A percentile compares a stretch with the other conserved stretches of the same genome.
These are phyloP conservation scores for Tadarida brasiliensis DNA, from an alignment of 2,797 vertebrate species.

Conservation along the genomic window DNA sequence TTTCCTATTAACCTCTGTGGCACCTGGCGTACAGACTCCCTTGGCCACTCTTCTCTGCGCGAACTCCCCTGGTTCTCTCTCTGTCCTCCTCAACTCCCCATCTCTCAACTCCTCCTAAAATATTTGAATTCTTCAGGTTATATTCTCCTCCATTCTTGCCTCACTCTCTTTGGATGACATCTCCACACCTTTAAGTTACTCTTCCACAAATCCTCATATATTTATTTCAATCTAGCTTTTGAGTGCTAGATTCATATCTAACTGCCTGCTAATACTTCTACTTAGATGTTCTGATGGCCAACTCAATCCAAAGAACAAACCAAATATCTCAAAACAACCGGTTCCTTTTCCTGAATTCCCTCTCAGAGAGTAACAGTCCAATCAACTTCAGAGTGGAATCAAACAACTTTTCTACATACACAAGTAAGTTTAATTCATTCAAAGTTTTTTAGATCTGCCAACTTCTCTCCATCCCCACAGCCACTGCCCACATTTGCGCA, in stretches of 20 bases:
- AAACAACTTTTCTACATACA: background rate
- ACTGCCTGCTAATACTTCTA: background rate
- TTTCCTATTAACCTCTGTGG: background rate
- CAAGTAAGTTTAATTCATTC: background rate
- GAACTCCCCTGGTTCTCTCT: background rate
- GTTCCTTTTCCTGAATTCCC: background rate
- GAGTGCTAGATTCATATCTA: background rate
- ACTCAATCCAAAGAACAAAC: constrained; percentile 27
- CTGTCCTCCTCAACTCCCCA: background rate
- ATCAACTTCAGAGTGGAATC: background rate
- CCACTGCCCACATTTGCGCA: background rate
- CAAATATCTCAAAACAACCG: constrained; percentile 18
- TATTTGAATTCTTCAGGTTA: background rate
- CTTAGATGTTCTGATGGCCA: background rate
- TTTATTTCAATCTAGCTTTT: background rate
- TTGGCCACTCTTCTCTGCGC: background rate
- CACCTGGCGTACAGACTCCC: background rate
- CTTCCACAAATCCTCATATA: constrained; percentile 4
- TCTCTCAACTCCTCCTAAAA: background rate
- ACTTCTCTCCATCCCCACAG: background rate
- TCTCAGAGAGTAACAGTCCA: background rate
- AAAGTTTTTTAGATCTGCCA: background rate
- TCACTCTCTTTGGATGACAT: background rate
- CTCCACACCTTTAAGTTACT: background rate
- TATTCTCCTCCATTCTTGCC: background rate